Percentiles rank a stretch among this genome's conserved stretches.
phyloP scores from a whole-genome alignment of 2,888 invertebrate genomes.

The Tuberolachnus salignus region DNA sequence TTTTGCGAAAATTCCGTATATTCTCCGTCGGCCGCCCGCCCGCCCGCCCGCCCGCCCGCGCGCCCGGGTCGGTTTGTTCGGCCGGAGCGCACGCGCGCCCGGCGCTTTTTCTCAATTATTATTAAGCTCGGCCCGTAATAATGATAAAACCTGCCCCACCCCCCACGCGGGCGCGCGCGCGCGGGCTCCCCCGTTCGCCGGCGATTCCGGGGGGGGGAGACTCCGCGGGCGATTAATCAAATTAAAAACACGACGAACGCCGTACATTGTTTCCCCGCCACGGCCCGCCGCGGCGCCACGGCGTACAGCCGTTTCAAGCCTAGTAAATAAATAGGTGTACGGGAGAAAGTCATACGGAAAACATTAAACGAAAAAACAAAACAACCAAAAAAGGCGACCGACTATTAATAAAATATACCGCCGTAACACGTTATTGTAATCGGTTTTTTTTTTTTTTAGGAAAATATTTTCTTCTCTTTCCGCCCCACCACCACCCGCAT shows the following conservation, averaged over 20 bases:
- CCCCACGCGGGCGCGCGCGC: not conserved
- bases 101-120: constrained; percentile 46
- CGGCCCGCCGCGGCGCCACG: not conserved
- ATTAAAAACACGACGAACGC: constrained; percentile 18
- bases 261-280: not conserved
- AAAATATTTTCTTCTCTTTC: no score
- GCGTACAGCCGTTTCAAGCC: no score
- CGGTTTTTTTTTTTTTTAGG: no score
- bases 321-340: no score
- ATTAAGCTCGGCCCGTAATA: constrained; percentile 43
- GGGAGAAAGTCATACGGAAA: no score
- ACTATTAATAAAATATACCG: no score
- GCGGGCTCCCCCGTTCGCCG: not conserved
- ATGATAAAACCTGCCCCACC: constrained; percentile 35
- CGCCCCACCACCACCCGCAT: no score
- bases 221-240: constrained; percentile 24
- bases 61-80: not conserved
- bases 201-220: constrained; percentile 1
- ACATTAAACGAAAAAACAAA: not conserved
- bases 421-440: no score
- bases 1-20: constrained; percentile 39
- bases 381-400: no score
- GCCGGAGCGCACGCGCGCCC: not conserved
- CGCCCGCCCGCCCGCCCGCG: no score
- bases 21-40: not conserved